Evolutionary conservation across 2,888 invertebrate species (phyloP), one percentile per base, ranked within the genome.

Genomic region (Thereva nobilitata): DNA sequence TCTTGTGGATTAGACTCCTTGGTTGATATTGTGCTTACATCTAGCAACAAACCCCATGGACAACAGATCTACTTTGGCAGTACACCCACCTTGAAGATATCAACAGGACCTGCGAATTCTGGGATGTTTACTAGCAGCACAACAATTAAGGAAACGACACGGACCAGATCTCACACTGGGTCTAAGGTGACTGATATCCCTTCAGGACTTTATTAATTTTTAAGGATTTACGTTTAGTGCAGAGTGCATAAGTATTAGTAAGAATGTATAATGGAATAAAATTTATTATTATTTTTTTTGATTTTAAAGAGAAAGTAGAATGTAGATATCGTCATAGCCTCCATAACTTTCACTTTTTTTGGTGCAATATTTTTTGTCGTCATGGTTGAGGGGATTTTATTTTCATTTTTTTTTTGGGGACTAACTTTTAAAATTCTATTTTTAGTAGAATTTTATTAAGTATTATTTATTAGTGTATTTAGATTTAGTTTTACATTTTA

Each of bases 141-240:
- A 41, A 59, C 64, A 40, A 66, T 64, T n/a, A 66, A 66, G 55
- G 50, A 68, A 10, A 47, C 57, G 23, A 40, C 68, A 6, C 75
- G 81, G 37, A 77, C 79, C 44, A 75, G 79, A 37, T 80, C 80
- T 7, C 76, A 79, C 54, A 79, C 86, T 38, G 77, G 82, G 42
- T 84, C 86, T 64, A 89, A 89, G 82, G 83, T 90, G 7, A 88
- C 89, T 4, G 89, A 90, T 76, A 85, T 89, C 80, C 88, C 89
- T 71, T 90, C 89, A 52, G 90, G 90, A 66, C 80, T 90, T 70
- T 90, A 90, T 81, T 90, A 75, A 79, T 54, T n/a, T 64, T 47
- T 9, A 55, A 10, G 3, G 38, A 52, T 40, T 1, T 49, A 45
- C 4, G 10, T 41, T 23, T 52, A 52, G 12, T 52, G 34, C n/a